Base-by-base conservation (phyloP, 2,797 vertebrate genomes). In the Gadopsis bispinosus region DNA sequence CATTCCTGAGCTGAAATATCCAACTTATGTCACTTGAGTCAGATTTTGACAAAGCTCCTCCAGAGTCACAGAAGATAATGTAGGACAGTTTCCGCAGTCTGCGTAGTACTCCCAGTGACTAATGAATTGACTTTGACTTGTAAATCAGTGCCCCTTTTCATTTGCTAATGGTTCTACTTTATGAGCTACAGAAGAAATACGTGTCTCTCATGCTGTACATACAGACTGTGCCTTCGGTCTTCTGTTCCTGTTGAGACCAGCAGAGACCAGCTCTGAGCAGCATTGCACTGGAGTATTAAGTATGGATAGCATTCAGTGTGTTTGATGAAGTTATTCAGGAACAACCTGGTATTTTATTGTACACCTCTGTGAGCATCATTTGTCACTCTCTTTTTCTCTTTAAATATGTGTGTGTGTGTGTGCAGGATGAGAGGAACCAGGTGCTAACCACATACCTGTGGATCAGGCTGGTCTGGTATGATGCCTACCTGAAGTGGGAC, bases 371-470 rank as follows among this genome's bases (percentile, higher is more conserved):
- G 43, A 47, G 43, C 16, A 1, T 48, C 43, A 33, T 31, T 20
- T 59, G 17, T 16, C 29, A 14, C 3, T 53, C 41, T 74, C 37
- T 61, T 68, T 10, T 10, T 41, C 12, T 48, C 7, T 43, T 22
- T 41, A 22, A 65, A 31, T 78, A 10, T 75, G n/a, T 72, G 1
- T 63, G 17, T 82, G 62, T 76, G 60, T 81, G 63, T 76, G 60
- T 88, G 19, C 77, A 99, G 98, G 98, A 99, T 84, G 98, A 99
- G 94, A 96, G 94, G 85, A 99, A 99, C 89, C 98, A 99, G 89
- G 97, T 99, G 85, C 88, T 99, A 86, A 98, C 97, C 7, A 96
- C 96, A 11, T 99, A 99, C 87, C 90, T 99, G 75, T 99, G 98
- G 98, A 98, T 99, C 91, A 95, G 98, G 73, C 97, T 96, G 91